Percentiles rank a stretch among this genome's conserved stretches.
These are phyloP conservation scores for Zhengitettix transpicula DNA, from an alignment of 2,888 invertebrate genomes.

Conservation along the genomic window DNA sequence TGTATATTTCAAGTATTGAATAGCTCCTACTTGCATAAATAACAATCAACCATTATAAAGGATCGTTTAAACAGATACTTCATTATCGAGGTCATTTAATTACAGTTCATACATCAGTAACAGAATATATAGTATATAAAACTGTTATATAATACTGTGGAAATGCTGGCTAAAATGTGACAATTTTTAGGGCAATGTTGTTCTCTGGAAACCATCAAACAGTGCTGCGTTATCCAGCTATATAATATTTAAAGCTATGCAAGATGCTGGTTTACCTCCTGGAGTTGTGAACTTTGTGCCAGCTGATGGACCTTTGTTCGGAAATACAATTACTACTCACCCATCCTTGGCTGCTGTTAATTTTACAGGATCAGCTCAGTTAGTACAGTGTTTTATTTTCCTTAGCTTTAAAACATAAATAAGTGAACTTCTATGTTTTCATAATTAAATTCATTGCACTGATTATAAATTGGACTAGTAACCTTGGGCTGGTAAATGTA, in stretches of 20 bases:
- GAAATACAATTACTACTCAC: conserved; percentile 71
- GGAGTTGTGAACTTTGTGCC: conserved; percentile 97
- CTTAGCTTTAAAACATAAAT: no score
- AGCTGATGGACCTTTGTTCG: conserved; percentile 89
- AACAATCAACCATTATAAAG: no score
- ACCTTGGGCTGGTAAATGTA: no score
- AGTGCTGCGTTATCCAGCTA: conserved; percentile 93
- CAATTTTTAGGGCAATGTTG: conserved; percentile 68
- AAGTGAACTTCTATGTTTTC: no score
- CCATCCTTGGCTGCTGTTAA: conserved; percentile 84
- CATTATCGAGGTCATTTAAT: neutral
- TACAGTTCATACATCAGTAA: conserved; percentile 2
- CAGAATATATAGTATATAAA: neutral
- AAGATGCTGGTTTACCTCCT: conserved; percentile 89
- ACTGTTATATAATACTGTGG: no score
- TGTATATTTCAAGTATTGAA: no score
- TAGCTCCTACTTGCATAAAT: no score
- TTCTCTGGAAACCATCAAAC: conserved; percentile 97
- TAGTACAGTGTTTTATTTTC: conserved; percentile 21
- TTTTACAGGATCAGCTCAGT: conserved; percentile 95
- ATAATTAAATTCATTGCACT: no score
- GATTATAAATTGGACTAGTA: no score
- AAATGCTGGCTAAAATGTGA: no score
- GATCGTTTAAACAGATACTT: no score
- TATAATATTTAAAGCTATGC: conserved; percentile 79